Conservation (phyloP, 1,140 invertebrate species). For the honey bee (Apis mellifera) region Amel_HAv3.1 CM009935.2:2959001-2959500, state of each 20-base stretch:
- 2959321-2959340: slow-evolving; percentile 25
- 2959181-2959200: slow-evolving; percentile 39
- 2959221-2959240: slow-evolving; percentile 44
- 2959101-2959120: slow-evolving; percentile 13
- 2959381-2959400: slow-evolving; percentile 4
- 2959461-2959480: background rate
- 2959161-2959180: slow-evolving; percentile 14
- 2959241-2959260: slow-evolving; percentile 15
- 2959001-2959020: slow-evolving; percentile 54
- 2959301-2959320: background rate
- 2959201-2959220: slow-evolving; percentile 26
- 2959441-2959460: slow-evolving; percentile 32
- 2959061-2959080: slow-evolving; percentile 45
- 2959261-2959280: background rate
- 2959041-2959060: slow-evolving; percentile 30
- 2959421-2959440: slow-evolving; percentile 33
- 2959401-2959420: slow-evolving; percentile 30
- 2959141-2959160: background rate
- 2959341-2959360: background rate
- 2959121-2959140: slow-evolving; percentile 11
- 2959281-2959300: slow-evolving; percentile 2
- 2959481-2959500: slow-evolving; percentile 25
- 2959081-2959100: slow-evolving; percentile 57
- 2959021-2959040: slow-evolving; percentile 55
- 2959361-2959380: slow-evolving; percentile 6